Percentiles rank a stretch among this genome's conserved stretches.
phyloP scores from a whole-genome alignment of 2,888 invertebrate genomes.

The Trachelus stipa region DNA sequence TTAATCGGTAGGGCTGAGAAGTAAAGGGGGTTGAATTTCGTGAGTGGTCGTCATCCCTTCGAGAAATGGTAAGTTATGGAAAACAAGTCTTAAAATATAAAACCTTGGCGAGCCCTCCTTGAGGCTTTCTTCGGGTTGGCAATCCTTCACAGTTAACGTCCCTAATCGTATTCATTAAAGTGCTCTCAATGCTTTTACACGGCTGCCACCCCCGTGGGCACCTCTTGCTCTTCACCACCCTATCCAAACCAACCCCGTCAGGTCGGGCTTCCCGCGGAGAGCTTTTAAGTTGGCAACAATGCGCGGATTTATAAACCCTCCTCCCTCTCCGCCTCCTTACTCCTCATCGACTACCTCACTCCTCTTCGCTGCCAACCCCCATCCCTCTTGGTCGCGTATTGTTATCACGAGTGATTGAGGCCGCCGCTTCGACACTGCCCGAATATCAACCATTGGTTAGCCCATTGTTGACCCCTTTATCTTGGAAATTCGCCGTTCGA shows the following conservation, averaged over 20 bases:
- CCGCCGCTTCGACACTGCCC: constrained; percentile 63
- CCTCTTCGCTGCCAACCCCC: background rate
- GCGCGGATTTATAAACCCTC: constrained; percentile 65
- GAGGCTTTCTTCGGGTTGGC: constrained; percentile 54
- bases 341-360: background rate
- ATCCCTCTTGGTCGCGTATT: constrained; percentile 44
- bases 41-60: background rate
- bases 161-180: constrained; percentile 65
- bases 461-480: constrained; percentile 62
- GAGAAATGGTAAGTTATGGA: constrained; percentile 13
- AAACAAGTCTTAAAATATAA: constrained; percentile 12
- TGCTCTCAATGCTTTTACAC: constrained; percentile 64
- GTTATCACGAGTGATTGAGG: constrained; percentile 65
- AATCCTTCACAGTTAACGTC: constrained; percentile 62
- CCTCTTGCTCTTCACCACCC: constrained; percentile 48
- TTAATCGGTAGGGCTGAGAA: background rate
- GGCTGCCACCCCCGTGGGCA: constrained; percentile 38
- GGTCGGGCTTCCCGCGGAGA: constrained; percentile 25
- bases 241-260: constrained; percentile 19
- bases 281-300: constrained; percentile 66
- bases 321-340: background rate
- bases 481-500: constrained; percentile 59
- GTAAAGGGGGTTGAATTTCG: background rate
- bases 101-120: constrained; percentile 19
- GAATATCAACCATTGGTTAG: constrained; percentile 65